Percentiles rank a stretch among this genome's conserved stretches.
These are phyloP conservation scores for Heterodera schachtii DNA, from an alignment of 1,140 invertebrate species.

Conservation along the genomic window DNA sequence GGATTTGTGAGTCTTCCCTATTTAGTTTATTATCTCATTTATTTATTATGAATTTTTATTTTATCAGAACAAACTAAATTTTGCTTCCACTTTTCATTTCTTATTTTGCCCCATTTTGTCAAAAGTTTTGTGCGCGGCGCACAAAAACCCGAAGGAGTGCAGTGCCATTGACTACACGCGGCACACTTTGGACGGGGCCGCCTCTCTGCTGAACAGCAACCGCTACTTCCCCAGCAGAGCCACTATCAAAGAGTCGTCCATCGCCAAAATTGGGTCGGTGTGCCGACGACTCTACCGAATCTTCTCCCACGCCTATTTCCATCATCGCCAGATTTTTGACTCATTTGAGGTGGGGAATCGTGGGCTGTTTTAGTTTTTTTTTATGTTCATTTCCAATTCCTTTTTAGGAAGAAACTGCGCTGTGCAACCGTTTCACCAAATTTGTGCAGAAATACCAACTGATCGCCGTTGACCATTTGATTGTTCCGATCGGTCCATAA, in stretches of 20 bases:
- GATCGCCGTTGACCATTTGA: constrained; percentile 96
- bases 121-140: constrained; percentile 84
- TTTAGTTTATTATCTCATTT: too few species aligned
- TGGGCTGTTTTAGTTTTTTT: constrained; percentile 23
- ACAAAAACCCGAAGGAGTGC: constrained; percentile 99
- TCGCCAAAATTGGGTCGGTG: constrained; percentile 94
- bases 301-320: constrained; percentile 98
- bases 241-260: constrained; percentile 96
- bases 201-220: constrained; percentile 95
- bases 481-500: constrained; percentile 80
- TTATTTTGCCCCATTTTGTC: background rate
- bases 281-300: constrained; percentile 97
- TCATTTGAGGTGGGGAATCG: constrained; percentile 87
- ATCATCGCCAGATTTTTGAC: constrained; percentile 94
- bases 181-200: constrained; percentile 98
- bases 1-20: constrained; percentile 69
- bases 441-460: constrained; percentile 98
- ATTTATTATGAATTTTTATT: too few species aligned
- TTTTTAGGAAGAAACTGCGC: constrained; percentile 79
- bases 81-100: background rate
- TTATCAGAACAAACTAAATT: too few species aligned
- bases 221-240: constrained; percentile 99
- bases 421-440: constrained; percentile 92
- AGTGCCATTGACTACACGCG: constrained; percentile 98
- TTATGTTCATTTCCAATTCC: constrained; percentile 45